Evolutionary conservation across 2,888 invertebrate genomes (phyloP).

Genomic region (Lacanobia wlatinum): DNA sequence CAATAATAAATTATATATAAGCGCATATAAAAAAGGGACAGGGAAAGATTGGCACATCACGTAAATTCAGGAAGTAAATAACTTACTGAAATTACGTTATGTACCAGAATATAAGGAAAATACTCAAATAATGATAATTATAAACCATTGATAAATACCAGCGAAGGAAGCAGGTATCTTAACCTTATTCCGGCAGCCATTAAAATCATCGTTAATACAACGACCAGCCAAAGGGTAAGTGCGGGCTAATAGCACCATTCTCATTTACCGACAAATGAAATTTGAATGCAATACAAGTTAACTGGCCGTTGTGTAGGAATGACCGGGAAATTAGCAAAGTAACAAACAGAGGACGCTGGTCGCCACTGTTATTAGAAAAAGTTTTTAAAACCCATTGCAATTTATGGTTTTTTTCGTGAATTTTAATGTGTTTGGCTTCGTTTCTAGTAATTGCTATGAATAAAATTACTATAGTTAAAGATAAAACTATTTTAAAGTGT

Average conservation of each 20-base stretch:
- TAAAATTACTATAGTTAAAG: background rate
- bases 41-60: no score
- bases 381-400: constrained; percentile 15
- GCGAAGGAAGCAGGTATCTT: constrained; percentile 35
- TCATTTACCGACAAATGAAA: constrained; percentile 65
- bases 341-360: constrained; percentile 34
- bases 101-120: background rate
- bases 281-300: constrained; percentile 68
- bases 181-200: constrained; percentile 33
- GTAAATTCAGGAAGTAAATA: no score
- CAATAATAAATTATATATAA: no score
- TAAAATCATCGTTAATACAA: constrained; percentile 60
- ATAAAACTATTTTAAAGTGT: background rate
- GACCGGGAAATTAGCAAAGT: constrained; percentile 46
- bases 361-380: constrained; percentile 40
- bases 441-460: background rate
- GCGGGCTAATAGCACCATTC: constrained; percentile 70
- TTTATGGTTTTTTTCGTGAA: constrained; percentile 39
- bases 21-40: no score
- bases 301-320: constrained; percentile 57
- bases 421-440: constrained; percentile 14
- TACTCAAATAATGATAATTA: constrained; percentile 4
- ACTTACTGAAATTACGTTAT: no score
- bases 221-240: constrained; percentile 63
- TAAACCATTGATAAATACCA: constrained; percentile 15